phyloP scores from a whole-genome alignment of 2,888 invertebrate genomes.

The Lumbricus terrestris region DNA sequence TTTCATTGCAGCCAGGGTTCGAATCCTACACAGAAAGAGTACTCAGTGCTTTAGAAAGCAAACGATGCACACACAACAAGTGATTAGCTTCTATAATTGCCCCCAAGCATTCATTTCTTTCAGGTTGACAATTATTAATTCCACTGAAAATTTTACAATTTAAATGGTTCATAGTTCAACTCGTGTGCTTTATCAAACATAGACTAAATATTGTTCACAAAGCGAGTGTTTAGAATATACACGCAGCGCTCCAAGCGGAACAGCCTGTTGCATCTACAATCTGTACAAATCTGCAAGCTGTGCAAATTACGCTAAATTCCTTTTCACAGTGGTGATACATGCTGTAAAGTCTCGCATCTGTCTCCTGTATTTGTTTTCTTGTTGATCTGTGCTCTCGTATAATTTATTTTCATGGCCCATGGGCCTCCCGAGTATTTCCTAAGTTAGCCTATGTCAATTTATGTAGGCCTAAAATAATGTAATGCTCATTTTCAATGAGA shows the following conservation, averaged over 20 bases:
- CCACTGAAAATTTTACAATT: not conserved
- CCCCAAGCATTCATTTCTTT: not conserved
- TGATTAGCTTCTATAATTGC: not conserved
- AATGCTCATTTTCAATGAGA: too few species aligned
- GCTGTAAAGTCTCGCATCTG: too few species aligned
- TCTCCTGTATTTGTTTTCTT: too few species aligned
- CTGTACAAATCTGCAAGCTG: not conserved
- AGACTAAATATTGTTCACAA: not conserved
- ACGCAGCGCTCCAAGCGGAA: not conserved
- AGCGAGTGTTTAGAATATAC: not conserved
- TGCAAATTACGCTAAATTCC: too few species aligned
- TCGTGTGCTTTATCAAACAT: not conserved
- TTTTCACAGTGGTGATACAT: too few species aligned
- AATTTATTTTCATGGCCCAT: too few species aligned
- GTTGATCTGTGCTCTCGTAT: too few species aligned
- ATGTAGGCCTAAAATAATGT: too few species aligned
- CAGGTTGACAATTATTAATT: constrained; percentile 3
- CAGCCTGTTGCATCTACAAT: not conserved
- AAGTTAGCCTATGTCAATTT: too few species aligned
- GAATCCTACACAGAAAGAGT: not conserved
- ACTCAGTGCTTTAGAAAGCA: not conserved
- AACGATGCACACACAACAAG: not conserved
- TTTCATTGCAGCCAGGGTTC: not conserved
- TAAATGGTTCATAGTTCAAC: not conserved
- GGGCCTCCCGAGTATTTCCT: too few species aligned